Base-by-base conservation (phyloP, 2,797 vertebrate genomes). In the Coluber constrictor region DNA sequence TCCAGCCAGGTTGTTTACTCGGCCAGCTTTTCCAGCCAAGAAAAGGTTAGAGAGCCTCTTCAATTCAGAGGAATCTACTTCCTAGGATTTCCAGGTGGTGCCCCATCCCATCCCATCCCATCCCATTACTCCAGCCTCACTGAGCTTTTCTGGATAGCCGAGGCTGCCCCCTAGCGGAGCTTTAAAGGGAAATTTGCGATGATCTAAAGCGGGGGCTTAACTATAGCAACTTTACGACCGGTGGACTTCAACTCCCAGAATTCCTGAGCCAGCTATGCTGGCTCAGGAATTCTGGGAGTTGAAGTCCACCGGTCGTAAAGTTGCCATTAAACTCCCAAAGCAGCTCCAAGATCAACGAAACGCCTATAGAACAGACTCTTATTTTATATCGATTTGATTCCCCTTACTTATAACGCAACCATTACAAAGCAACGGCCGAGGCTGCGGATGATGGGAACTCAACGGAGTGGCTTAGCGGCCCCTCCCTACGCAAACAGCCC, bases 401-500 rank as follows among this genome's bases (percentile, higher is more conserved):
- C 60, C 25, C 60, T 61, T 10, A 3, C 60, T 10, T 57, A 57
- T 27, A 61, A 61, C 60, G 3, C 60, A 3, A 9, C 25, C 25
- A 3, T 9, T 61, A 4, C 9, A 61, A 57, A 25, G 27, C 23
- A 27, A 61, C 23, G 60, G 0, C 60, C 60, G 18, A 32, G 63
- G 63, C 63, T 70, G 63, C 16, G 63, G 63, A 70, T 70, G 29
- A 70, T 32, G 63, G 63, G 63, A 13, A 15, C 13, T 15, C 4
- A 59, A n/a, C 0, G 23, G 23, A 61, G 60, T 3, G 27, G 11
- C 63, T n/a, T 13, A 13, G 61, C 29, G 1, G 61, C 61, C 5
- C 4, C 1, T 4, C 10, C 12, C 0, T n/a, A n/a, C 10, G 15
- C 27, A 13, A 0, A 5, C 11, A n/a, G 15, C 23, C 23, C 8